A percentile compares a stretch with the other conserved stretches of the same genome.
These are phyloP conservation scores for Callipepla squamata DNA, from an alignment of 2,113 vertebrate genomes.

Conservation along the genomic window DNA sequence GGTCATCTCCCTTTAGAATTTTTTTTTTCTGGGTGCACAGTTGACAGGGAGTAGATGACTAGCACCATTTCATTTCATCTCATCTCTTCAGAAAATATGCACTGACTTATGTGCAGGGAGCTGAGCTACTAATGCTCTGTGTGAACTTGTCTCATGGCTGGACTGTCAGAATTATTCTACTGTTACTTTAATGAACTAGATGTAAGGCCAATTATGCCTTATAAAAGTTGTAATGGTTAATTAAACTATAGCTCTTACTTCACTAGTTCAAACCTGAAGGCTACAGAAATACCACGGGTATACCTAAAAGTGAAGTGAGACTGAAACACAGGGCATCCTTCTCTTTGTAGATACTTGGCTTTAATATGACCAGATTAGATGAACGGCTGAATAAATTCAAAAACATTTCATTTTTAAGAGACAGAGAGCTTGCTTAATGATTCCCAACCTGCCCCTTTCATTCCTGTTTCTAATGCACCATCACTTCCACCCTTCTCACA, in stretches of 20 bases:
- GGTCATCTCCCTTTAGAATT: slow-evolving; percentile 1
- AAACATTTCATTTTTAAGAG: slow-evolving; percentile 34
- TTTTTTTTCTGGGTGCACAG: background rate
- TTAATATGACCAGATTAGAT: background rate
- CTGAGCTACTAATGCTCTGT: slow-evolving; percentile 7
- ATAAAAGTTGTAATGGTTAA: slow-evolving; percentile 45
- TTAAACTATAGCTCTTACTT: slow-evolving; percentile 29
- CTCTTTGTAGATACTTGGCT: background rate
- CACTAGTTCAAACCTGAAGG: background rate
- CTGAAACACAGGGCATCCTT: background rate
- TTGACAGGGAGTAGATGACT: background rate
- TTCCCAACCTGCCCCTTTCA: slow-evolving; percentile 29
- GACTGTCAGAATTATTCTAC: slow-evolving; percentile 31
- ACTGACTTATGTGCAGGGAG: background rate
- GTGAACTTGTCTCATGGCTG: slow-evolving; percentile 26
- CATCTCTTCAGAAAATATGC: slow-evolving; percentile 11
- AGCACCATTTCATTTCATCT: slow-evolving; percentile 26
- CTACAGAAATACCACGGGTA: background rate
- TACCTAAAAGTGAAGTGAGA: background rate
- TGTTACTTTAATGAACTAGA: slow-evolving; percentile 41
- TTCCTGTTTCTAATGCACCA: slow-evolving; percentile 33
- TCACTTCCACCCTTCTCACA: slow-evolving; percentile 21
- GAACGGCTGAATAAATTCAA: background rate
- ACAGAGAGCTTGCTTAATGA: background rate
- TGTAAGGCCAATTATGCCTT: slow-evolving; percentile 20